Evolutionary conservation across 2,797 vertebrate genomes (phyloP).

Genomic region (Cyclopterus lumpus): DNA sequence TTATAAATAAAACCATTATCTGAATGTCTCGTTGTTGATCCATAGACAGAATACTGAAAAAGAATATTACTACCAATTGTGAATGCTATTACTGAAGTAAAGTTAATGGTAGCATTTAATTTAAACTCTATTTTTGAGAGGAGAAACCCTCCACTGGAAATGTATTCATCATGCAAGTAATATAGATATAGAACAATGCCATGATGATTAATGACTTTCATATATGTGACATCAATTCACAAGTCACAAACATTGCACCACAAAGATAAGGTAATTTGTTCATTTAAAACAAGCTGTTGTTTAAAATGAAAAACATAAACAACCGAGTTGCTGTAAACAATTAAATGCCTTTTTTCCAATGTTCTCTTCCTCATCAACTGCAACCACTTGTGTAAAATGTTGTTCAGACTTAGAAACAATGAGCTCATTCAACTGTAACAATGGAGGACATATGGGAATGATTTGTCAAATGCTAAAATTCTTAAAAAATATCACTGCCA

Average conservation of each 20-base stretch:
- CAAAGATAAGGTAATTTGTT: not conserved
- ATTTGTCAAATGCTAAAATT: slow-evolving; percentile 12
- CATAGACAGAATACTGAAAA: not conserved
- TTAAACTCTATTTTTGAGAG: not conserved
- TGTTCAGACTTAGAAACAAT: slow-evolving; percentile 28
- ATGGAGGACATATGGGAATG: slow-evolving; percentile 14
- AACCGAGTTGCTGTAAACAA: slow-evolving; percentile 23
- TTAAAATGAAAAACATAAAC: slow-evolving; percentile 7
- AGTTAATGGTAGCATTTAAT: not conserved
- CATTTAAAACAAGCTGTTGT: not conserved
- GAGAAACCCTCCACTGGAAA: not conserved
- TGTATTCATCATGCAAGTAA: not conserved
- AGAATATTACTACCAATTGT: not conserved
- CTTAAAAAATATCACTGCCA: not conserved
- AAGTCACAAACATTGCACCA: not conserved
- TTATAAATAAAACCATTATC: not conserved
- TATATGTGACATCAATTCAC: slow-evolving; percentile 9
- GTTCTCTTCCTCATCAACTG: slow-evolving; percentile 4
- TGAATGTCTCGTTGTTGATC: not conserved
- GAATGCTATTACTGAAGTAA: not conserved
- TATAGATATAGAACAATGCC: not conserved
- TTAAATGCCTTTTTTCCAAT: slow-evolving; percentile 1
- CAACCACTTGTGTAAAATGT: slow-evolving; percentile 24
- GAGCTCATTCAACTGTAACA: slow-evolving; percentile 22
- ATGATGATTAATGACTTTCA: not conserved